These are phyloP conservation scores for Sus scrofa DNA, from an alignment of 2,113 vertebrate genomes.

Conservation along the genomic window T2T-Sscrofa CM000826.6:126809501-126810000, in stretches of 20 bases:
- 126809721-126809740: slow-evolving; percentile 29
- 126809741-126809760: not conserved
- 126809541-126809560: not conserved
- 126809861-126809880: not conserved
- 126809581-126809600: not conserved
- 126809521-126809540: not conserved
- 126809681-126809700: slow-evolving; percentile 26
- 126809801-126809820: not conserved
- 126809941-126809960: not conserved
- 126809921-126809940: not conserved
- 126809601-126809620: not conserved
- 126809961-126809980: not conserved
- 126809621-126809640: slow-evolving; percentile 13
- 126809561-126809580: not conserved
- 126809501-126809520: not conserved
- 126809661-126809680: not conserved
- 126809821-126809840: not conserved
- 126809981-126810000: not conserved
- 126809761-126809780: not conserved
- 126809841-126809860: not conserved
- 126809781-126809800: not conserved
- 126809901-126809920: not conserved
- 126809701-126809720: not conserved
- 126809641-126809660: not conserved
- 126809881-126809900: not conserved